These are phyloP conservation scores for Halocynthia roretzi DNA, from an alignment of 23 tunicate species.

Conservation along the genomic window DNA sequence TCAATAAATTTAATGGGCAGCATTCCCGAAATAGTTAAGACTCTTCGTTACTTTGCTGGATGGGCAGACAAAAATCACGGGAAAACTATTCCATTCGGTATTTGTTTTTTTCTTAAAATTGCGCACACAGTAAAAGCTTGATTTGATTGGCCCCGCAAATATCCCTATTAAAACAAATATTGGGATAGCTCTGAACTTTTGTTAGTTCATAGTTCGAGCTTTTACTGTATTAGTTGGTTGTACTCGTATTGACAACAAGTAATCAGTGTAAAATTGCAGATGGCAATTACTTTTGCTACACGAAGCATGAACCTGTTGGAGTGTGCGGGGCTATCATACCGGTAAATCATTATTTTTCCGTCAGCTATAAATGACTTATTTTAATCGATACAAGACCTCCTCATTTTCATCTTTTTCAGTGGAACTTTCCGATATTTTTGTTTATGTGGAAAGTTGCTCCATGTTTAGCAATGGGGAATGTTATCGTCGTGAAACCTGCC, in stretches of 20 bases:
- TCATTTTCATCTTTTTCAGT: slow-evolving; percentile 5
- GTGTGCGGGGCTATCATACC: slow-evolving; percentile 91
- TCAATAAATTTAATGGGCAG: slow-evolving; percentile 20
- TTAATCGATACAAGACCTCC: not conserved
- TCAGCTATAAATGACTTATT: slow-evolving; percentile 6
- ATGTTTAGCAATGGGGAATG: slow-evolving; percentile 45
- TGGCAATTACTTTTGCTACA: slow-evolving; percentile 68
- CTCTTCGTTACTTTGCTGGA: slow-evolving; percentile 71
- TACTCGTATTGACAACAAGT: too few relatives aligned
- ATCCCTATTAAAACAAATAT: too few relatives aligned
- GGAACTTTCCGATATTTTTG: slow-evolving; percentile 41
- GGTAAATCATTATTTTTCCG: slow-evolving; percentile 41
- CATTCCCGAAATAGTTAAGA: slow-evolving; percentile 10
- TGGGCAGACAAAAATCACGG: slow-evolving; percentile 64
- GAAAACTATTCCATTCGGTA: slow-evolving; percentile 63
- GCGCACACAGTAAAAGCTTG: not conserved
- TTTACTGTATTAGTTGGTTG: too few relatives aligned
- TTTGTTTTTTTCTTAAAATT: not conserved
- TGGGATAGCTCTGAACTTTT: too few relatives aligned
- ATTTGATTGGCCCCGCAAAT: too few relatives aligned
- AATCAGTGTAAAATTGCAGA: slow-evolving; percentile 19
- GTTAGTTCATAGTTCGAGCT: not conserved
- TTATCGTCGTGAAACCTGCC: slow-evolving; percentile 37
- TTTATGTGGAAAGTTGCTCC: slow-evolving; percentile 50
- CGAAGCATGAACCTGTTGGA: slow-evolving; percentile 93